A percentile compares a stretch with the other conserved stretches of the same genome.
Evolutionary conservation across 2,113 vertebrate genomes (phyloP).

Genomic region (Lichenostomus cassidix): DNA sequence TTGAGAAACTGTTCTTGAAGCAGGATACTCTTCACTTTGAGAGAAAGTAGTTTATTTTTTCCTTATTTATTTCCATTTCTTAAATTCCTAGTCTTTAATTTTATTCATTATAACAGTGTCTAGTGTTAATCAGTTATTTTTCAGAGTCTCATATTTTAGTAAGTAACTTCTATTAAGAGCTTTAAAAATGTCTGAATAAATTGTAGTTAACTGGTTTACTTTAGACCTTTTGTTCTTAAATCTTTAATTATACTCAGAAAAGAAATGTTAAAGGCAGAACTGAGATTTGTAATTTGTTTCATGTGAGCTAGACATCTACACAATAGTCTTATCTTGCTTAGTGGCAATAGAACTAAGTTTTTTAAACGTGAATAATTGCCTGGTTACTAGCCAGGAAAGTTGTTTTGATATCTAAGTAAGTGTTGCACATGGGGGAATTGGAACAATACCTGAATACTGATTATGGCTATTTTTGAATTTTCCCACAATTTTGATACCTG

Average conservation of each 20-base stretch:
- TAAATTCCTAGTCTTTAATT: not conserved
- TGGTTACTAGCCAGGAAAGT: constrained; percentile 17
- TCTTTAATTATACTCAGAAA: not conserved
- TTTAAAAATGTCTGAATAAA: not conserved
- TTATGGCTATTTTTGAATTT: not conserved
- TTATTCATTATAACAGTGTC: not conserved
- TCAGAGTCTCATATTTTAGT: not conserved
- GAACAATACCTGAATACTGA: constrained; percentile 11
- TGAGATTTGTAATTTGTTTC: not conserved
- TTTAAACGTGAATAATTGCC: constrained; percentile 1
- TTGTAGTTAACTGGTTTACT: not conserved
- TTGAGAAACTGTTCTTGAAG: not conserved
- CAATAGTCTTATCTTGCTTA: not conserved
- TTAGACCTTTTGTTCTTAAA: not conserved
- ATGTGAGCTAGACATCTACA: not conserved
- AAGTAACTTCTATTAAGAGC: not conserved
- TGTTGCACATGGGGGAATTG: not conserved
- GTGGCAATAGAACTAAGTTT: not conserved
- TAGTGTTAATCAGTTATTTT: not conserved
- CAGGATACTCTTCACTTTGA: not conserved
- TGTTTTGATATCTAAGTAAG: not conserved
- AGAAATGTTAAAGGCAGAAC: not conserved
- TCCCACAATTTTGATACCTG: constrained; percentile 9
- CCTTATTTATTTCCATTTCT: not conserved
- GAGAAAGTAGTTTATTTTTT: not conserved